Base-by-base conservation (phyloP, 2,888 invertebrate genomes). In the Pseudoips prasinana region DNA sequence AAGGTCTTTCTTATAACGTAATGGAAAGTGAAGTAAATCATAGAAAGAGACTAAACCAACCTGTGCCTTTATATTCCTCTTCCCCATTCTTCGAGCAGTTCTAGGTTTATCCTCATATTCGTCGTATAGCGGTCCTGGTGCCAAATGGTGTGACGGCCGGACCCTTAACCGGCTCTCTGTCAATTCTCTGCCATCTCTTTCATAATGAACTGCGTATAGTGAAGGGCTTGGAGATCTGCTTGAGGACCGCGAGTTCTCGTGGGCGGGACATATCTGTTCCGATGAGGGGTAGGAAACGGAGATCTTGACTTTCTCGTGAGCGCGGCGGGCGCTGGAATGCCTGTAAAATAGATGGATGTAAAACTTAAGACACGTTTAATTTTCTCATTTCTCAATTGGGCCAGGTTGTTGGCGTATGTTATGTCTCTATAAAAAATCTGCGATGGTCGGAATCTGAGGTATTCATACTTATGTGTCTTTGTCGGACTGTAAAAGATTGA, bases 31-130 rank as follows among this genome's bases (percentile, higher is more conserved):
- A n/a, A n/a, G n/a, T n/a, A n/a, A n/a, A n/a, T n/a, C n/a, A n/a
- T n/a, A n/a, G n/a, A n/a, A n/a, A n/a, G n/a, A n/a, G n/a, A n/a
- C 14, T 3, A 33, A 1, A 19, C 38, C 32, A 35, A 96, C 96
- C 90, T 95, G 95, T 2, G 96, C 95, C 74, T 96, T 97, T 43
- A 97, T 95, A 73, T 97, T 97, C 39, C 96, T 90, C 64, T 95
- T 95, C 14, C 96, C 96, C 94, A 96, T 95, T 57, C 93, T 91
- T 52, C 92, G 90, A 7, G 90, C 90, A 0, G 91, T 75, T 10
- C 91, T 70, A 0, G 88, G 87, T 32, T 87, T 88, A 45, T 87
- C 88, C 39, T 86, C 86, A 17, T 73, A 77, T 22, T 89, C 89
- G 27, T 79, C 91, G 52, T 75, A 90, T 51, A 86, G 44, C 1